Evolutionary conservation across 2,888 invertebrate species (phyloP).

Genomic region (Sarcophaga caerulescens): DNA sequence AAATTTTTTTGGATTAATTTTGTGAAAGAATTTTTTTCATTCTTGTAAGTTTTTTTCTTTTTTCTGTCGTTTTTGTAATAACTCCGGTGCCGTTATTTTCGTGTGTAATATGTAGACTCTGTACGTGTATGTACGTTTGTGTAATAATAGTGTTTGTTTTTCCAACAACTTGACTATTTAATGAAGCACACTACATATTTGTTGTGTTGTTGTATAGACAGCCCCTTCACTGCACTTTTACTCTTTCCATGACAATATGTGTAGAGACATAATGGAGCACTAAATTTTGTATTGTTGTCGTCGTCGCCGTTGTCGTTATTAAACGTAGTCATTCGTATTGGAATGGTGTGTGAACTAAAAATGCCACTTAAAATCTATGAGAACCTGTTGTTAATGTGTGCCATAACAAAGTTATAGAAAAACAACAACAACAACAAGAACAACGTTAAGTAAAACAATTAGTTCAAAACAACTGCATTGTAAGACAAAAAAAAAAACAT

Average conservation of each 20-base stretch:
- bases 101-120: neutral
- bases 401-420: constrained; percentile 34
- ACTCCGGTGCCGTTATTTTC: neutral
- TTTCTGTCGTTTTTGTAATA: constrained; percentile 10
- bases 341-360: constrained; percentile 13
- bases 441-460: constrained; percentile 5
- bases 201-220: constrained; percentile 43
- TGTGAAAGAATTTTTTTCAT: constrained; percentile 12
- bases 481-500: constrained; percentile 35
- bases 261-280: neutral
- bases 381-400: constrained; percentile 67
- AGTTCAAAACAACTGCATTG: constrained; percentile 36
- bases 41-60: neutral
- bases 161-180: constrained; percentile 61
- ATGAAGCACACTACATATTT: constrained; percentile 43
- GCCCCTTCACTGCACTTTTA: neutral
- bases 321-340: constrained; percentile 40
- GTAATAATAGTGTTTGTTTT: constrained; percentile 32
- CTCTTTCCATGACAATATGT: neutral
- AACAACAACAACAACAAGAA: constrained; percentile 30
- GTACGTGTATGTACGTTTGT: neutral
- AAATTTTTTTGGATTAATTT: constrained; percentile 1
- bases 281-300: neutral
- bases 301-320: neutral
- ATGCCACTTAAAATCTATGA: constrained; percentile 17